Conservation (phyloP, 2,113 vertebrate genomes). For the Chaenocephalus aceratus region DNA sequence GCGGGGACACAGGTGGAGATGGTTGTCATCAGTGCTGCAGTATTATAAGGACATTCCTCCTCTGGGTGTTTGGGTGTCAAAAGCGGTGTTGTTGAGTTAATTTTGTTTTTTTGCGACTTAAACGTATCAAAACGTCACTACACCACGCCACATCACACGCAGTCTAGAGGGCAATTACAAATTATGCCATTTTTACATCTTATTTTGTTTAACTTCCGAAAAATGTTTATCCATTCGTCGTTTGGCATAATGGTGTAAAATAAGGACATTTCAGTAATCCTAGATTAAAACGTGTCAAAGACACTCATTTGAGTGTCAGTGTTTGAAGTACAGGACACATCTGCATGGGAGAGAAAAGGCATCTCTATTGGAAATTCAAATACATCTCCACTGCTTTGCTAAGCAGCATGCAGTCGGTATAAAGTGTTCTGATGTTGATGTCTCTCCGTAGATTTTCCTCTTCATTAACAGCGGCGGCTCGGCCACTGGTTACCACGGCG, state of each 20-base stretch:
- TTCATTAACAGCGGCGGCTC: not conserved
- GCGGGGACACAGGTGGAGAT: too few species aligned
- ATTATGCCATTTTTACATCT: too few species aligned
- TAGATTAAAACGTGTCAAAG: not conserved
- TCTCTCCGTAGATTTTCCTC: not conserved
- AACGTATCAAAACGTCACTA: too few species aligned
- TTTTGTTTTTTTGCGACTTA: too few species aligned
- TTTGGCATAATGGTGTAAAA: not conserved
- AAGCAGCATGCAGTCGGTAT: not conserved
- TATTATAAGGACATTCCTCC: slow-evolving; percentile 42
- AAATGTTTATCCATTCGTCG: too few species aligned
- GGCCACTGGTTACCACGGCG: slow-evolving; percentile 40
- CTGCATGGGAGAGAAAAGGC: not conserved
- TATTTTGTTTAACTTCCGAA: too few species aligned
- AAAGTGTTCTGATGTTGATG: not conserved
- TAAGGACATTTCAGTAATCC: not conserved
- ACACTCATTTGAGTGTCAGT: not conserved
- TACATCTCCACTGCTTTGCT: not conserved
- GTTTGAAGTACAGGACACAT: not conserved
- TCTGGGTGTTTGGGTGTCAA: slow-evolving; percentile 64
- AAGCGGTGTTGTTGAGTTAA: slow-evolving; percentile 51
- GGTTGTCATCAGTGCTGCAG: slow-evolving; percentile 16
- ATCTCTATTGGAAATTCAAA: not conserved
- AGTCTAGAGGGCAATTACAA: too few species aligned
- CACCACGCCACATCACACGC: too few species aligned